Evolutionary conservation across 2,797 vertebrate genomes (phyloP).

Genomic region (Pyrocephalus nanus): DNA sequence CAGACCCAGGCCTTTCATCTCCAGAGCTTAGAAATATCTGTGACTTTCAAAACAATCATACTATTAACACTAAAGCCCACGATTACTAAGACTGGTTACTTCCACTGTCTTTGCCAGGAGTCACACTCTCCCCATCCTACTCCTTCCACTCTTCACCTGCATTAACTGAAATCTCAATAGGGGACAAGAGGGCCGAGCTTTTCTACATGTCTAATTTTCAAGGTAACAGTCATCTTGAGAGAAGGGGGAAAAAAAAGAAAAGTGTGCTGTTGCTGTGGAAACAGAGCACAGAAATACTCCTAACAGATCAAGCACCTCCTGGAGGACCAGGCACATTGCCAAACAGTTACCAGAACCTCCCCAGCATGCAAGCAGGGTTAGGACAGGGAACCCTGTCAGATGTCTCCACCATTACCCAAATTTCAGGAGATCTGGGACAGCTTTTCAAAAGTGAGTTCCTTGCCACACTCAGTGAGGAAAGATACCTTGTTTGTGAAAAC

Average conservation of each 20-base stretch:
- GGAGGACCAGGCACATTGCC: background rate
- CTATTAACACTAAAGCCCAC: background rate
- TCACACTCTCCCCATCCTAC: background rate
- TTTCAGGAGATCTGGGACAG: background rate
- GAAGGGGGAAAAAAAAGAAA: background rate
- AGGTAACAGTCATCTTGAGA: background rate
- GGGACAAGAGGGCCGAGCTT: background rate
- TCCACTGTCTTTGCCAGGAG: background rate
- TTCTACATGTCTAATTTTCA: background rate
- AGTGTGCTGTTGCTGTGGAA: constrained; percentile 35
- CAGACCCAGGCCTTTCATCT: background rate
- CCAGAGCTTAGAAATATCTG: background rate
- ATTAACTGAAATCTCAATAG: background rate
- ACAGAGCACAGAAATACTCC: background rate
- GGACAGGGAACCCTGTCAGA: background rate
- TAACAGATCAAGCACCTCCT: background rate
- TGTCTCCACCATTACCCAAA: background rate
- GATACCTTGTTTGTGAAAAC: background rate
- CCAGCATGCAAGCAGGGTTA: background rate
- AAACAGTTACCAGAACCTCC: background rate
- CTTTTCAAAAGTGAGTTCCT: background rate
- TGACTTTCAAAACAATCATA: background rate
- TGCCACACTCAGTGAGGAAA: background rate
- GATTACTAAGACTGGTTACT: background rate
- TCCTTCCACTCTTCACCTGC: background rate